These are phyloP conservation scores for Heterodera carotae DNA, from an alignment of 1,140 invertebrate genomes.

Conservation along the genomic window DNA sequence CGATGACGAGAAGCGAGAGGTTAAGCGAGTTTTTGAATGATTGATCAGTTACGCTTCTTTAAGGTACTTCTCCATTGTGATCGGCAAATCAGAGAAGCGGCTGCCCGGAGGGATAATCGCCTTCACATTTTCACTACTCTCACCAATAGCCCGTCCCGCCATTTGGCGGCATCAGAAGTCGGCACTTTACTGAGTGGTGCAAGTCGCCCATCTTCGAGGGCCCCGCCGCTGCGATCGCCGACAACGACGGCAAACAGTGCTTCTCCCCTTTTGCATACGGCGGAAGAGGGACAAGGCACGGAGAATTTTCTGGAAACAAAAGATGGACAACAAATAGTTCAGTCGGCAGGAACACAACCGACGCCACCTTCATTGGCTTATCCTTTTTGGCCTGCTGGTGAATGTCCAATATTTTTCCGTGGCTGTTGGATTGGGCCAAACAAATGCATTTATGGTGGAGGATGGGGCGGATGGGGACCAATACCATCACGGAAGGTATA, in stretches of 20 bases:
- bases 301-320: neutral
- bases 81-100: constrained; percentile 11
- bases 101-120: neutral
- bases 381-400: neutral
- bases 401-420: constrained; percentile 13
- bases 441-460: constrained; percentile 20
- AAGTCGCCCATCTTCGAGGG: neutral
- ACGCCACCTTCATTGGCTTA: neutral
- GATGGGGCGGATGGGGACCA: constrained; percentile 11
- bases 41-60: neutral
- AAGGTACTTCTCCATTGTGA: constrained; percentile 14
- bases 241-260: neutral
- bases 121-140: constrained; percentile 13
- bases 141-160: neutral
- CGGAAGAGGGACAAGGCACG: neutral
- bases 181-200: constrained; percentile 6
- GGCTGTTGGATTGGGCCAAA: constrained; percentile 22
- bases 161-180: constrained; percentile 14
- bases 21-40: neutral
- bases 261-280: neutral
- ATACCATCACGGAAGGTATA: constrained; percentile 7
- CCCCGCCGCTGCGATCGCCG: neutral
- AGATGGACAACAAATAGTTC: neutral
- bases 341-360: constrained; percentile 1
- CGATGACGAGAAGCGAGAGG: constrained; percentile 13